Evolutionary conservation across 2,797 vertebrate genomes (phyloP).

Genomic region (Poliocrania exsul): DNA sequence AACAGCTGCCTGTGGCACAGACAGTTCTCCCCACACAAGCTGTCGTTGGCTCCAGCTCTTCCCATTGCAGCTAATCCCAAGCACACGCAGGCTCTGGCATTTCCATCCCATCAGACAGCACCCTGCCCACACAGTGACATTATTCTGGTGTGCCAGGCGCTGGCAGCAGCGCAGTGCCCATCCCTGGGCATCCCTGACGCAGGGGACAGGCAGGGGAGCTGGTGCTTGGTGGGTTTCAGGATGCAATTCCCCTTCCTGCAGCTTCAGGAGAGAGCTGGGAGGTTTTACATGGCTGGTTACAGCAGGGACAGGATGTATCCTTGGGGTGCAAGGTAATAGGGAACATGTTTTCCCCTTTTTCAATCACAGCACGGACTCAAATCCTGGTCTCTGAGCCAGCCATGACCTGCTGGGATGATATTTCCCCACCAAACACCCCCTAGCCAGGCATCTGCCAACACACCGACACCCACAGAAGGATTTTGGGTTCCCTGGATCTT

Average conservation of each 20-base stretch:
- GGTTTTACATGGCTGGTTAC: accelerated
- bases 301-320: background rate
- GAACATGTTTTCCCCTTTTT: background rate
- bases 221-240: background rate
- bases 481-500: slow-evolving; percentile 14
- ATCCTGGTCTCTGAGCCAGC: background rate
- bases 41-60: background rate
- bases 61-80: background rate
- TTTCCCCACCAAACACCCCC: background rate
- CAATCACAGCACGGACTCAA: background rate
- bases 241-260: background rate
- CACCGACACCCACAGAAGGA: background rate
- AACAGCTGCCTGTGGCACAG: background rate
- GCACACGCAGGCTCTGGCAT: background rate
- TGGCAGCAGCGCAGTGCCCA: background rate
- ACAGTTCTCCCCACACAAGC: background rate
- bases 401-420: background rate
- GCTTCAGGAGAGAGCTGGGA: background rate
- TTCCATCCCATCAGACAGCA: background rate
- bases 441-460: background rate
- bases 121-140: background rate
- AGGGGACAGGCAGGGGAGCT: background rate
- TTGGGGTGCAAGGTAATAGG: background rate
- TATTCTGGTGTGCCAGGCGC: background rate
- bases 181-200: background rate